Conservation (phyloP, 2,797 vertebrate species). For the Dipus sagitta region DNA sequence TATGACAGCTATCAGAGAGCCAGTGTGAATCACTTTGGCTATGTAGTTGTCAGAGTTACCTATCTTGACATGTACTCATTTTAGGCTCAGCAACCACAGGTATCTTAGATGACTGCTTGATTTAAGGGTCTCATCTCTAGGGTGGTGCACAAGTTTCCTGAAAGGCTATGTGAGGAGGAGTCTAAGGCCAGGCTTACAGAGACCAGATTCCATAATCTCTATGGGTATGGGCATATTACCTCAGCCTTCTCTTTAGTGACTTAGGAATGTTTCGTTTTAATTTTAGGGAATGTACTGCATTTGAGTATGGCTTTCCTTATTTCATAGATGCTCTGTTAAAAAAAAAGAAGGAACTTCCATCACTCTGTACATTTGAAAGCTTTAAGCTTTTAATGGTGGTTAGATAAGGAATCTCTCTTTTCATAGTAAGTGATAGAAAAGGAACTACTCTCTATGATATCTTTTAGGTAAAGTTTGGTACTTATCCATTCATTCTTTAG, state of each 20-base stretch:
- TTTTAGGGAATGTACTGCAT: background rate
- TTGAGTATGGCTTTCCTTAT: constrained; percentile 1
- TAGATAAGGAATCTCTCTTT: constrained; percentile 48
- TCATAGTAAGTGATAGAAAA: background rate
- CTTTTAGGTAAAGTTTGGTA: constrained; percentile 25
- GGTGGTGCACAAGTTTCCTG: background rate
- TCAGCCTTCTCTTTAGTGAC: constrained; percentile 46
- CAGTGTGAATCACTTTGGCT: background rate
- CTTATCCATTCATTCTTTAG: constrained; percentile 38
- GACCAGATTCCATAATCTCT: background rate
- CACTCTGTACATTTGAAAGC: background rate
- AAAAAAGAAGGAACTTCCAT: background rate
- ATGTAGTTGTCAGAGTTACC: background rate
- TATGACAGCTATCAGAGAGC: background rate
- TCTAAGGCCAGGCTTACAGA: background rate
- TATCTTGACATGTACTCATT: background rate
- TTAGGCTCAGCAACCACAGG: background rate
- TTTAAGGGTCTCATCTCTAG: background rate
- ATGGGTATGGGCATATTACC: background rate
- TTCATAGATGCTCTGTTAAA: constrained; percentile 9
- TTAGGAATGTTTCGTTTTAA: constrained; percentile 2
- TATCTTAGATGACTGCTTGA: background rate
- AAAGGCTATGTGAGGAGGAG: background rate
- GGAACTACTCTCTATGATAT: background rate
- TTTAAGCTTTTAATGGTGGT: constrained; percentile 35